Evolutionary conservation across 2,797 vertebrate genomes (phyloP), one percentile per base, ranked within the genome.

Genomic region (Xiphorhynchus erythropygius): DNA sequence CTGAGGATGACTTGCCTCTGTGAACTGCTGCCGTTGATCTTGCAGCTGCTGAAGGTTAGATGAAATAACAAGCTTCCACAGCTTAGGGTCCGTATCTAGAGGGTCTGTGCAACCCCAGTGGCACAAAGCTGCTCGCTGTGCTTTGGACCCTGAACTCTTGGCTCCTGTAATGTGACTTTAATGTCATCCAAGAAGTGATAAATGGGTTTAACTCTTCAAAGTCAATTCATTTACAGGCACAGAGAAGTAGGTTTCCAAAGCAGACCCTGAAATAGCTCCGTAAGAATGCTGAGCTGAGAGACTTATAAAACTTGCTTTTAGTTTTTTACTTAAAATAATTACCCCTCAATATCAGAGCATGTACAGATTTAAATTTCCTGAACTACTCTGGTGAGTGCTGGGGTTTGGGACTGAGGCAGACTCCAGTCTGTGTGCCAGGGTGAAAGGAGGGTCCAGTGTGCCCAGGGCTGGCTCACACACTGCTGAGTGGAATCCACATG

Each of bases 391-490:
- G 3, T 17, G 11, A 3, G 18, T 39, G 28, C 15, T 15, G 24
- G n/a, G 12, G 11, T 24, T 63, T 81, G 69, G 50, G 11, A 7
- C 3, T 5, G 28, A 33, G 25, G 14, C 13, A 70, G 24, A 11
- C 11, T 55, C 30, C 52, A 47, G 1, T 2, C 52, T 47, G 17
- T 9, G 42, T 13, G 7, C 5, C 2, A 17, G 33, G 9, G 11
- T 8, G 46, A 49, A 50, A 17, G 0, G 2, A 7, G 33, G 35
- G 11, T 18, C 42, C 32, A 11, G 39, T 0, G 0, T 47, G 25
- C 47, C 41, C 46, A 12, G 4, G 2, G 17, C 63, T 67, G 1
- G 1, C 25, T 18, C 13, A 19, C 17, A 3, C 2, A 0, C 3
- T 39, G 19, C 7, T 1, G n/a, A 33, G 46, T 30, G 25, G 62